Percentiles rank a stretch among this genome's conserved stretches.
These are phyloP conservation scores for Callorhinus ursinus DNA, from an alignment of 2,113 vertebrate species.

Conservation along the genomic window DNA sequence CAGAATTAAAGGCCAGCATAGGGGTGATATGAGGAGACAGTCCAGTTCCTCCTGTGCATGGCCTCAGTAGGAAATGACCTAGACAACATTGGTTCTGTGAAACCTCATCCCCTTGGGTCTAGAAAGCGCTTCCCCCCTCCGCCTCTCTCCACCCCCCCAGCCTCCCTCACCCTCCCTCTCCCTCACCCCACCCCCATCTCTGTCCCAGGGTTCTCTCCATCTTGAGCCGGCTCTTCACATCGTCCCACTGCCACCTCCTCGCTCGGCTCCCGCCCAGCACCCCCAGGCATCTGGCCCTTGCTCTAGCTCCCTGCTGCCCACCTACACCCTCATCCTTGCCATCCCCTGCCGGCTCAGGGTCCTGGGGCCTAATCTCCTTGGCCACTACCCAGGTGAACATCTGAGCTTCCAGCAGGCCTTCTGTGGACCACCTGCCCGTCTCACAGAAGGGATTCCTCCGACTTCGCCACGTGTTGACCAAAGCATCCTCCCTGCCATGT, in stretches of 20 bases:
- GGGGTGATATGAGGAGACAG: neutral
- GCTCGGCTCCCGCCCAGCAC: neutral
- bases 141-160: no score
- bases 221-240: neutral
- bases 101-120: neutral
- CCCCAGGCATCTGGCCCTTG: fast-evolving
- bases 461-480: neutral
- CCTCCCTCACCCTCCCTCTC: neutral
- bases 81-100: neutral
- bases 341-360: neutral
- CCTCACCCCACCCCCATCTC: neutral
- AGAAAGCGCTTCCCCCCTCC: neutral
- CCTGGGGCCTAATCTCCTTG: neutral
- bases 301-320: neutral
- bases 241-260: neutral
- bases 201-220: neutral
- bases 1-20: neutral
- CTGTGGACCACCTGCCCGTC: neutral
- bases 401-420: neutral
- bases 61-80: neutral
- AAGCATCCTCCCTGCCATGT: slow-evolving; percentile 51
- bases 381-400: neutral
- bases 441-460: neutral
- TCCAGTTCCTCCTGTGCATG: neutral
- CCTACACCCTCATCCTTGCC: neutral